Percentiles rank a stretch among this genome's conserved stretches.
Evolutionary conservation across 2,797 vertebrate genomes (phyloP).

Genomic region (Rhinatrema bivittatum): DNA sequence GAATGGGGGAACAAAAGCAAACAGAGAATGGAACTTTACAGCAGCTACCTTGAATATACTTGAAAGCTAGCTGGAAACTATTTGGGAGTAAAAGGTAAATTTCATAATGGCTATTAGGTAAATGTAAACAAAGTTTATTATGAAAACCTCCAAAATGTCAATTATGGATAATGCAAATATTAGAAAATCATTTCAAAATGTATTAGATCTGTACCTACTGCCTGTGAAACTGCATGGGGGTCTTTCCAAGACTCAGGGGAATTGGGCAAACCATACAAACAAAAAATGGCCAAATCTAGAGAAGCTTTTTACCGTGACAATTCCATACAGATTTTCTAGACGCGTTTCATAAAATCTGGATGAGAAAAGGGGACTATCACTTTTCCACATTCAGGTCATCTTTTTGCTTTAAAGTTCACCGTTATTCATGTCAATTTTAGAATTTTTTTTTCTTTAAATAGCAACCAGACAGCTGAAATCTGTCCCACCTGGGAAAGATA

Average conservation of each 20-base stretch:
- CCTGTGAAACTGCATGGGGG: not conserved
- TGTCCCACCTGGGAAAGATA: conserved; percentile 7
- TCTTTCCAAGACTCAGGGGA: not conserved
- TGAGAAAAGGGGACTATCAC: no score
- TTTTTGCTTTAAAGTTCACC: no score
- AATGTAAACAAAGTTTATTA: conserved; percentile 63
- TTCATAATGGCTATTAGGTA: conserved; percentile 56
- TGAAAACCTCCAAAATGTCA: conserved; percentile 28
- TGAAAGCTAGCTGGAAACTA: conserved; percentile 32
- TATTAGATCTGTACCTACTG: conserved; percentile 11
- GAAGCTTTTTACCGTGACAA: not conserved
- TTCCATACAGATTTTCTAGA: no score
- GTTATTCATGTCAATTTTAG: no score
- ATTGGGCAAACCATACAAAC: conserved; percentile 11
- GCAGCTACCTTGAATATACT: conserved; percentile 47
- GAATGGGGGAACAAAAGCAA: conserved; percentile 54
- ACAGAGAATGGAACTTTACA: conserved; percentile 64
- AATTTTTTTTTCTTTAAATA: conserved; percentile 15
- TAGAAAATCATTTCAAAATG: conserved; percentile 19
- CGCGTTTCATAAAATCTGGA: no score
- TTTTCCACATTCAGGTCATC: no score
- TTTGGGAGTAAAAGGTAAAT: conserved; percentile 39
- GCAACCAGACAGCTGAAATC: conserved; percentile 5
- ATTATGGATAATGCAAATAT: conserved; percentile 31
- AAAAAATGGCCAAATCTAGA: conserved; percentile 1